Conservation (phyloP, 2,113 vertebrate genomes). For the Cottus gobio region DNA sequence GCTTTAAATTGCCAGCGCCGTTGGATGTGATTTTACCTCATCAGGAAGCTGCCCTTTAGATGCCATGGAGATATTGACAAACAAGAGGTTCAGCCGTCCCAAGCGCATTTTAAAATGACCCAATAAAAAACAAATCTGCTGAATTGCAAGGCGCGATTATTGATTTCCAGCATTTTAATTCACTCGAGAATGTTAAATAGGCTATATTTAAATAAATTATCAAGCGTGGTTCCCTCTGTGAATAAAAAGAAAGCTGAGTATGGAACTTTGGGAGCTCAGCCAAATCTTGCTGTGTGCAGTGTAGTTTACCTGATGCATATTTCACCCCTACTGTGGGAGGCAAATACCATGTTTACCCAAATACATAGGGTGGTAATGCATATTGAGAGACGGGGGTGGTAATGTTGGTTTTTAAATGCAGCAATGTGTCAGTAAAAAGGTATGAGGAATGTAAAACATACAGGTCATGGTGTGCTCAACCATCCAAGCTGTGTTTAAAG, state of each 20-base stretch:
- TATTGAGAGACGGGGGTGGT: not conserved
- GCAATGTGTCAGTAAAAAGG: not conserved
- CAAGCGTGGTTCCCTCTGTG: conserved; percentile 2
- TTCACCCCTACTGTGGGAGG: not conserved
- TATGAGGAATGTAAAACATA: not conserved
- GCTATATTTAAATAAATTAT: conserved; percentile 33
- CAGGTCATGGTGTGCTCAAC: not conserved
- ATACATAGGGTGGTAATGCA: not conserved
- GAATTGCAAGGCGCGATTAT: conserved; percentile 44
- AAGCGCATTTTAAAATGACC: conserved; percentile 27
- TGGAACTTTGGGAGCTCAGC: not conserved
- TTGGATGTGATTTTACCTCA: conserved; percentile 48
- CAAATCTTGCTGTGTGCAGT: not conserved
- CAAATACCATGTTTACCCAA: conserved; percentile 22
- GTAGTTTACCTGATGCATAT: not conserved
- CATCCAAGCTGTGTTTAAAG: not conserved
- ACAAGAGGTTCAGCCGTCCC: conserved; percentile 17
- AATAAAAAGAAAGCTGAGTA: conserved; percentile 20
- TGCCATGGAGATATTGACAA: conserved; percentile 41
- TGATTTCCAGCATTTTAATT: conserved; percentile 54
- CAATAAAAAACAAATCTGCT: conserved; percentile 40
- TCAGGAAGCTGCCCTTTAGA: conserved; percentile 48
- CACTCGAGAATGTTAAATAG: conserved; percentile 35
- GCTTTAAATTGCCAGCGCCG: conserved; percentile 54
- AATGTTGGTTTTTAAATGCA: not conserved